Evolutionary conservation across 2,888 invertebrate species (phyloP).

Genomic region (Galeopsomyia nigrocyanea): DNA sequence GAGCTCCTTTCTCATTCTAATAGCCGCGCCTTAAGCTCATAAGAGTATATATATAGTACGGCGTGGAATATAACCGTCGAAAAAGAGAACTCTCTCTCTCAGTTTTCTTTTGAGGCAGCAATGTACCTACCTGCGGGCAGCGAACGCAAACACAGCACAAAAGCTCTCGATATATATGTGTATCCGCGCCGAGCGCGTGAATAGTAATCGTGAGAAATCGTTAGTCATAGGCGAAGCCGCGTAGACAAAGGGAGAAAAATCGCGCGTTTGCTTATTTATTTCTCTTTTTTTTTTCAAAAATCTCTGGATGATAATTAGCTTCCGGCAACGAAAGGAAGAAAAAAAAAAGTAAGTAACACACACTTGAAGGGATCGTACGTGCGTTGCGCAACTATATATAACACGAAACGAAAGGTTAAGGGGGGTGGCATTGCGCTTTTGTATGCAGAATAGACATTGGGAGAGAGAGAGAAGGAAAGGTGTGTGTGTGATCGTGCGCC

Average conservation of each 20-base stretch:
- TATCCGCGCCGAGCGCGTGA: neutral
- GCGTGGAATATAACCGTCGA: no score
- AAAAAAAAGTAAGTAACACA: neutral
- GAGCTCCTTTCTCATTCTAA: no score
- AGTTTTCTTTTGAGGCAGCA: no score
- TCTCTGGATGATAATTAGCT: no score
- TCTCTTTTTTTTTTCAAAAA: neutral
- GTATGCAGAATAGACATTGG: slow-evolving; percentile 11
- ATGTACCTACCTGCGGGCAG: no score
- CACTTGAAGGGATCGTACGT: neutral
- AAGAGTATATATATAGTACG: no score
- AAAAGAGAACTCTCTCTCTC: no score
- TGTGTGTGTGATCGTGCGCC: neutral
- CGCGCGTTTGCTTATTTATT: no score
- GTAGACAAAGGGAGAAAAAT: slow-evolving; percentile 30
- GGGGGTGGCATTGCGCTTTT: slow-evolving; percentile 5
- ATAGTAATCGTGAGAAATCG: slow-evolving; percentile 44
- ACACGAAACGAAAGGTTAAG: neutral
- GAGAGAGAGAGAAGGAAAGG: neutral
- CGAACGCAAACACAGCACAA: no score
- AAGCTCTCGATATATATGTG: neutral
- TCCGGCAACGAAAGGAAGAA: neutral
- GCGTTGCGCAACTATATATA: slow-evolving; percentile 18
- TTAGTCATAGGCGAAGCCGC: neutral
- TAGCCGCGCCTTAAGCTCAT: no score